phyloP scores from a whole-genome alignment of 2,888 invertebrate genomes.

The Azorinus chamasolen region DNA sequence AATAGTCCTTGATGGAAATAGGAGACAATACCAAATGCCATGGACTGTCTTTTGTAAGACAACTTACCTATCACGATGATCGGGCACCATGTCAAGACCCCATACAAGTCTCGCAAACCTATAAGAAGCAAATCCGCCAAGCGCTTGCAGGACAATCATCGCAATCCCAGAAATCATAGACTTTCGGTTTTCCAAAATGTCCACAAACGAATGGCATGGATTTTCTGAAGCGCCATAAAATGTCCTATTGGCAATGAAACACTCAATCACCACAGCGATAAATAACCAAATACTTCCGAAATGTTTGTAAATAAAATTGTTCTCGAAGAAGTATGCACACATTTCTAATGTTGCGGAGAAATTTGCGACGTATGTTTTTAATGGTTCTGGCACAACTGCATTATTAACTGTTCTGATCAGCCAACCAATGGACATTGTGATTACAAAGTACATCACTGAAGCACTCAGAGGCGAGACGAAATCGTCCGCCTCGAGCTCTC shows the following conservation, averaged over 20 bases:
- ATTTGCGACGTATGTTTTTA: conserved; percentile 71
- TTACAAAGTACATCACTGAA: conserved; percentile 75
- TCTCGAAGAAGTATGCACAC: conserved; percentile 83
- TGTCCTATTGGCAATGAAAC: conserved; percentile 77
- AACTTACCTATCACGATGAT: conserved; percentile 76
- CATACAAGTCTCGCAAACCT: conserved; percentile 77
- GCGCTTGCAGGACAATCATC: conserved; percentile 72
- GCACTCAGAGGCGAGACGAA: conserved; percentile 77
- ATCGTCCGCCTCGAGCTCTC: conserved; percentile 66
- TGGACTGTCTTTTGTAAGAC: no score
- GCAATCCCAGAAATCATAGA: conserved; percentile 56
- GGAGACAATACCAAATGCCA: no score
- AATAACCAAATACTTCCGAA: conserved; percentile 78
- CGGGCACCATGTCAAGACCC: conserved; percentile 80
- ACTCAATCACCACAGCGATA: conserved; percentile 75
- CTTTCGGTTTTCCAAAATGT: conserved; percentile 65
- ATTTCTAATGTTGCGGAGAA: conserved; percentile 80
- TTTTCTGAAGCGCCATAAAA: conserved; percentile 80
- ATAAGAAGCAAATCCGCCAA: conserved; percentile 80
- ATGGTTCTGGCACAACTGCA: conserved; percentile 57
- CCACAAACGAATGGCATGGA: conserved; percentile 77
- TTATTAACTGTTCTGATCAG: conserved; percentile 69
- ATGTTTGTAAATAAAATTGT: conserved; percentile 80
- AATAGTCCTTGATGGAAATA: no score
- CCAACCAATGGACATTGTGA: conserved; percentile 73